A percentile compares a stretch with the other conserved stretches of the same genome.
Conservation (phyloP, 2,797 vertebrate genomes). For the Sciurus vulgaris region DNA sequence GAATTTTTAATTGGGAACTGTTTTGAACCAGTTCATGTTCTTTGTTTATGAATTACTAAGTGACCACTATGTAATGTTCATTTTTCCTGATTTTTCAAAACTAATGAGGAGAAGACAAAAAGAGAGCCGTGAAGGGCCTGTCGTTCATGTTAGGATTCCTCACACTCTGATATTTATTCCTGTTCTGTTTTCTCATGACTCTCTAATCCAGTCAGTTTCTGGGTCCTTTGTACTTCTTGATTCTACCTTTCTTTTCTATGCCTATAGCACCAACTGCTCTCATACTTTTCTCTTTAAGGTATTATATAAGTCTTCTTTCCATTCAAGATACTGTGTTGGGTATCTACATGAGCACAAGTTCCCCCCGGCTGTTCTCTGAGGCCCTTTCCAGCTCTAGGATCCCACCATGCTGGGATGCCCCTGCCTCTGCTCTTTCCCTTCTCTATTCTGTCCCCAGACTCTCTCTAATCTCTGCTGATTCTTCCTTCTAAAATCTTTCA, state of each 20-base stretch:
- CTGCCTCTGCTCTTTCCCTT: neutral
- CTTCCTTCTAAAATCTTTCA: neutral
- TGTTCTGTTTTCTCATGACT: neutral
- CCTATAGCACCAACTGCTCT: neutral
- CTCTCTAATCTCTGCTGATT: neutral
- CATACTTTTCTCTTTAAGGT: neutral
- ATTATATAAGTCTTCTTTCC: neutral
- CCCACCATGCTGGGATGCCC: neutral
- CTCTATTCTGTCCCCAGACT: neutral
- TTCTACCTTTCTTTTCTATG: neutral
- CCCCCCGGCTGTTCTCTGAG: no score
- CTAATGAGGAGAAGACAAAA: neutral
- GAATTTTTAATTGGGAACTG: conserved; percentile 53
- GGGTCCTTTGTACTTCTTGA: neutral
- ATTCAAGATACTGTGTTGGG: neutral
- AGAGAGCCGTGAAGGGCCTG: neutral
- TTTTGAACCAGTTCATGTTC: neutral
- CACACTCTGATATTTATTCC: neutral
- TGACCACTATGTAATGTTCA: neutral
- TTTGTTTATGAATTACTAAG: conserved; percentile 30
- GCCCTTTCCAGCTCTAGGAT: neutral
- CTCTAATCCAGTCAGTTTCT: neutral
- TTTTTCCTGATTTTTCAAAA: conserved; percentile 30
- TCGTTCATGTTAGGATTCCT: neutral
- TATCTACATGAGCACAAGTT: neutral